A percentile compares a stretch with the other conserved stretches of the same genome.
Evolutionary conservation across 2,888 invertebrate genomes (phyloP).

Genomic region (Heteromyza rotundicornis): DNA sequence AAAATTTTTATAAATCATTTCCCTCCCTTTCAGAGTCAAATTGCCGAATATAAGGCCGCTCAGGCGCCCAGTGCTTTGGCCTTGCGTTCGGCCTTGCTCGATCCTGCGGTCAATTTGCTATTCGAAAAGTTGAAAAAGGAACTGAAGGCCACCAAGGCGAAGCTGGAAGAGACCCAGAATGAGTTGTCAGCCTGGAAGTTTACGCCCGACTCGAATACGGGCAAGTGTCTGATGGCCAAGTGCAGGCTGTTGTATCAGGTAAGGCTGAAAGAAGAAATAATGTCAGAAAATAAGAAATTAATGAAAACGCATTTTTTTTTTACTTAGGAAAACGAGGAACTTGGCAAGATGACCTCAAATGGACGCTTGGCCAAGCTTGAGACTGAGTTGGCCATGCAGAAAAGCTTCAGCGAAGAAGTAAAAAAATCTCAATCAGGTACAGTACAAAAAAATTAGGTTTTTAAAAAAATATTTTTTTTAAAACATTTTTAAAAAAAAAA

Average conservation of each 20-base stretch:
- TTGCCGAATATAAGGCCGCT: conserved; percentile 88
- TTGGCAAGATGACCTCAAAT: conserved; percentile 94
- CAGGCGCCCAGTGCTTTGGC: conserved; percentile 80
- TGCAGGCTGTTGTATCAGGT: conserved; percentile 88
- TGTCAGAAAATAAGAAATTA: neutral
- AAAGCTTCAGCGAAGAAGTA: conserved; percentile 94
- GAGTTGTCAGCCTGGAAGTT: conserved; percentile 99
- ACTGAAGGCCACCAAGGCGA: conserved; percentile 84
- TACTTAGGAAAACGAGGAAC: conserved; percentile 85
- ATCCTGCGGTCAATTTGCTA: conserved; percentile 94
- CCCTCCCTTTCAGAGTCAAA: conserved; percentile 75
- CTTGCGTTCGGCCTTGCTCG: conserved; percentile 83
- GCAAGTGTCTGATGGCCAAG: conserved; percentile 97
- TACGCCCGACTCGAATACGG: conserved; percentile 98
- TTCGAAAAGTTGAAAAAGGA: conserved; percentile 91
- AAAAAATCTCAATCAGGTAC: conserved; percentile 94
- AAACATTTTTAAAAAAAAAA: conserved; percentile 1
- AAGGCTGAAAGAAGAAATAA: neutral
- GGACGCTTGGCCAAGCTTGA: conserved; percentile 94
- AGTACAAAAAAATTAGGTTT: neutral
- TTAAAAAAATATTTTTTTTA: neutral
- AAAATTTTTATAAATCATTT: no score
- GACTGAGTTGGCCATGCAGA: conserved; percentile 92
- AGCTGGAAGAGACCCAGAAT: conserved; percentile 95
- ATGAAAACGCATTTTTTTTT: neutral